phyloP scores from a whole-genome alignment of 2,888 invertebrate genomes.

The Heteromurus nitidus region DNA sequence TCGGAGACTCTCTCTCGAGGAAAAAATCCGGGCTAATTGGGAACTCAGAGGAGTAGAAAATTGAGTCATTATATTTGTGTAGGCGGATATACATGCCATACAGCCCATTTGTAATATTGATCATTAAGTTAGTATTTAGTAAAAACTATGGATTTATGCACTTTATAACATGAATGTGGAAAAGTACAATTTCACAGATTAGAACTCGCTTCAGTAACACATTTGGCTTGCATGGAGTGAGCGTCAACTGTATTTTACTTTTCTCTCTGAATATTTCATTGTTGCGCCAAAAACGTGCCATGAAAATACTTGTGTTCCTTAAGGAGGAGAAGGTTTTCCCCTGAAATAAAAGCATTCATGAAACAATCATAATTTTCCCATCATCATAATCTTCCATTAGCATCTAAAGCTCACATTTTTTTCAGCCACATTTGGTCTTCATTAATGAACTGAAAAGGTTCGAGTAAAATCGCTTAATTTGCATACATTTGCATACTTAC shows the following conservation, averaged over 20 bases:
- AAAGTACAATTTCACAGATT: too few relatives aligned
- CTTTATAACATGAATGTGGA: too few relatives aligned
- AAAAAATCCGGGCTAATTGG: too few relatives aligned
- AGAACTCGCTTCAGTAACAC: background rate
- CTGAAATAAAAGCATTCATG: background rate
- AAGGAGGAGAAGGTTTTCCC: background rate
- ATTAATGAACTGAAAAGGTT: constrained; percentile 60
- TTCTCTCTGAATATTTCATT: background rate
- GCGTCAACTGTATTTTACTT: background rate
- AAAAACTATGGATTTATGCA: too few relatives aligned
- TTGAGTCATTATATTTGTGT: too few relatives aligned
- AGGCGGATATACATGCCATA: too few relatives aligned
- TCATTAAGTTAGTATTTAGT: too few relatives aligned
- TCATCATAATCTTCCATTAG: constrained; percentile 42
- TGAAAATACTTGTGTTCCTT: background rate
- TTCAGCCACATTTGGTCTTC: constrained; percentile 51
- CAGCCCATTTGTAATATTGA: too few relatives aligned
- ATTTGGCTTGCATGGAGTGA: background rate
- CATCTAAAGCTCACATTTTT: constrained; percentile 37
- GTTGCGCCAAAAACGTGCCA: background rate
- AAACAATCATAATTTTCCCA: constrained; percentile 27
- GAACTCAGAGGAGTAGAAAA: too few relatives aligned
- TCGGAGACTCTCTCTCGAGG: too few relatives aligned
- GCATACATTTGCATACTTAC: constrained; percentile 50
- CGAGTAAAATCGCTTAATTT: constrained; percentile 52